These are phyloP conservation scores for Sander lucioperca DNA, from an alignment of 2,113 vertebrate genomes.

Conservation along the genomic window DNA sequence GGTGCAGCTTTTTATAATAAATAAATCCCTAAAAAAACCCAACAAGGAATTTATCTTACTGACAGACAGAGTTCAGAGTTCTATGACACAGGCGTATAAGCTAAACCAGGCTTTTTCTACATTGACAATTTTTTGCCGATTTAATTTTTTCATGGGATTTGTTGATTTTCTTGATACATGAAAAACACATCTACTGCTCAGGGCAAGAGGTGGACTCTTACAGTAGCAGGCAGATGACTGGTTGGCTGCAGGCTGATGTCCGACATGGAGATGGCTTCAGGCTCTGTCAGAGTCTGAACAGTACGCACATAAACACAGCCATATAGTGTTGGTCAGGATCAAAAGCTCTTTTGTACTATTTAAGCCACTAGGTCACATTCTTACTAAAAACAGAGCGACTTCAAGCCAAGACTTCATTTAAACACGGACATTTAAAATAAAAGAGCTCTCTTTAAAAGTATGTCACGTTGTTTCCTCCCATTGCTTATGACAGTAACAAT, in stretches of 20 bases:
- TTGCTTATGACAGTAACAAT: background rate
- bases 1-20: background rate
- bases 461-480: background rate
- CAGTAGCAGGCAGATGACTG: conserved; percentile 69
- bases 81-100: background rate
- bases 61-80: background rate
- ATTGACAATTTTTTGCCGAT: background rate
- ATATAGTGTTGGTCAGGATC: conserved; percentile 31
- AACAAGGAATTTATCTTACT: background rate
- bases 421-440: background rate
- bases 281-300: conserved; percentile 79
- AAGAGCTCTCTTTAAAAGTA: conserved; percentile 10
- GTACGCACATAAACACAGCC: conserved; percentile 54
- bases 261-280: conserved; percentile 84
- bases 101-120: background rate
- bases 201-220: conserved; percentile 72
- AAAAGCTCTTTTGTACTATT: conserved; percentile 5
- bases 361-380: background rate
- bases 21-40: background rate
- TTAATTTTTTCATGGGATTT: conserved; percentile 9
- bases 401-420: background rate
- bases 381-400: background rate
- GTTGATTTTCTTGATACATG: background rate
- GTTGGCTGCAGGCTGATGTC: conserved; percentile 76
- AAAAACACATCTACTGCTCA: conserved; percentile 8